phyloP scores from a whole-genome alignment of 2,113 vertebrate genomes.

The Heliornis fulica region DNA sequence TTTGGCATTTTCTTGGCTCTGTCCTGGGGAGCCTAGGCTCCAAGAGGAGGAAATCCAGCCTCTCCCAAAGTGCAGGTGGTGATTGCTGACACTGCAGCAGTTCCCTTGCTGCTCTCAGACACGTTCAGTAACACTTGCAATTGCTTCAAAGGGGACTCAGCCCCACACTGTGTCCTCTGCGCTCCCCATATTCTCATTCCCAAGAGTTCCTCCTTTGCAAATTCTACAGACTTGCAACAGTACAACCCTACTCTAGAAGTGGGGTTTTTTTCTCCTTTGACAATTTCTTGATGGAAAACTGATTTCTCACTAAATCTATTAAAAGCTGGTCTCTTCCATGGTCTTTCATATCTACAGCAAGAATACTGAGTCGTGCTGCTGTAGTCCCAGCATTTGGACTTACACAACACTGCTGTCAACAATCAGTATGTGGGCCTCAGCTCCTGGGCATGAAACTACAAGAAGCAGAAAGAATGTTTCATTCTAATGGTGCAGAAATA shows the following conservation, averaged over 20 bases:
- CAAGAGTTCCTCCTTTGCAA: neutral
- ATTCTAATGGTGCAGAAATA: neutral
- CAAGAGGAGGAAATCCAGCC: neutral
- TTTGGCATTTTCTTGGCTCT: neutral
- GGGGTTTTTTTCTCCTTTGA: neutral
- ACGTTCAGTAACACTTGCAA: fast-evolving
- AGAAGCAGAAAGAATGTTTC: neutral
- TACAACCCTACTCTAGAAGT: neutral
- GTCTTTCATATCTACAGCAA: neutral
- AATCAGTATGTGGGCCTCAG: fast-evolving
- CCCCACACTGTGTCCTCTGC: fast-evolving
- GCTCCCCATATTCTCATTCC: neutral
- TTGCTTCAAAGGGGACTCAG: neutral
- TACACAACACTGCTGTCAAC: neutral
- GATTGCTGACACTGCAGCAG: neutral
- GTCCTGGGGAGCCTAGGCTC: no score
- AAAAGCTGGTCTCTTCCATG: neutral
- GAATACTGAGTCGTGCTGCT: neutral
- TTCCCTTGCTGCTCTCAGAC: fast-evolving
- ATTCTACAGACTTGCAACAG: neutral
- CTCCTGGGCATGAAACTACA: neutral
- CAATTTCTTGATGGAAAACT: neutral
- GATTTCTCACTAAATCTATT: neutral
- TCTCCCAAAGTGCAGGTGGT: fast-evolving
- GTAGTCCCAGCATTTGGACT: neutral